Base-by-base conservation (phyloP, 2,888 invertebrate species). In the Spisula solida region DNA sequence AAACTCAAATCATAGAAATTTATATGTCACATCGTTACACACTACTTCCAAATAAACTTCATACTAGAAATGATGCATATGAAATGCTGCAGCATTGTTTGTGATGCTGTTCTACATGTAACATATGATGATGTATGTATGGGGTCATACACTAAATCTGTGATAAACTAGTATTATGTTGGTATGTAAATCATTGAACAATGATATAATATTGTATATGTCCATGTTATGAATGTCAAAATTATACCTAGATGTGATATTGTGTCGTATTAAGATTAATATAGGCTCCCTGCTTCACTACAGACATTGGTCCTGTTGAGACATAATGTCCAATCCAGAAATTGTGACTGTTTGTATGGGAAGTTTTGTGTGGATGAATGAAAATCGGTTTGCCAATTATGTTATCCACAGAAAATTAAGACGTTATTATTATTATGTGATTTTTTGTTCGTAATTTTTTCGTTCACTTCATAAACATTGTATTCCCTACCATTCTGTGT, bases 131-230 rank as follows among this genome's bases (percentile, higher is more conserved):
- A 5, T 10, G 60, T 66, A 25, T 66, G 25, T 66, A 66, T 8
- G 25, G 20, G 10, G 25, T 25, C 60, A 66, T 25, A 12, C 25
- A 66, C 25, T 25, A 25, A 25, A 66, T 25, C 60, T 66, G 60
- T 66, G 60, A 66, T 66, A 66, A 66, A 25, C 60, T 25, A 66
- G 60, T 66, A 66, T 66, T 66, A 66, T 12, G 25, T 66, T 66
- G 60, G 60, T 66, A 25, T 66, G n/a, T n/a, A 25, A 16, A 51
- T 51, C 14, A 51, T 51, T 51, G 12, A 10, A 51, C 51, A 51
- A 51, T 51, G 51, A 4, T 41, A 51, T 51, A 51, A 51, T 41
- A 14, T 16, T 51, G 51, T 51, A 51, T 8, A 12, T 51, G 51
- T 51, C 12, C 47, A 16, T 51, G 51, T 51, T 51, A 10, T 51